phyloP scores from a whole-genome alignment of 2,888 invertebrate species.

The Agriopis leucophaearia region DNA sequence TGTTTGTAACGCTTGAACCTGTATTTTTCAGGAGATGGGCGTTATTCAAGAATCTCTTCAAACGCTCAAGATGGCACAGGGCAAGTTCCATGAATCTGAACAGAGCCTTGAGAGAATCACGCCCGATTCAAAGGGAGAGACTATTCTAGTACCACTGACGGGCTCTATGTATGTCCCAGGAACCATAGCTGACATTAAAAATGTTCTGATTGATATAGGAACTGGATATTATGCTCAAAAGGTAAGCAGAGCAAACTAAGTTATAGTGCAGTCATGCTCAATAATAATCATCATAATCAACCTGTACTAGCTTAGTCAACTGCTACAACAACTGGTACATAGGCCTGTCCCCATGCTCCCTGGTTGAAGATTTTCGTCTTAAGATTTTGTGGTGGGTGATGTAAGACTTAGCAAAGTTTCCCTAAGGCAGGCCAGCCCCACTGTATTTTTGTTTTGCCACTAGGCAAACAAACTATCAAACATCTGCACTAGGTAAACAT shows the following conservation, averaged over 20 bases:
- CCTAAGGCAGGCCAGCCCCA: too few relatives aligned
- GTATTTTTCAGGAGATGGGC: slow-evolving; percentile 89
- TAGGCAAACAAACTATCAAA: too few relatives aligned
- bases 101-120: slow-evolving; percentile 93
- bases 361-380: too few relatives aligned
- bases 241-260: slow-evolving; percentile 78
- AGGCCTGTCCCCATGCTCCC: too few relatives aligned
- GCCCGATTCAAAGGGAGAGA: slow-evolving; percentile 91
- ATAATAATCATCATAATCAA: too few relatives aligned
- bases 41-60: slow-evolving; percentile 96
- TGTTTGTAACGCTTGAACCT: neutral
- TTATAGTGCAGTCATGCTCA: too few relatives aligned
- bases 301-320: too few relatives aligned
- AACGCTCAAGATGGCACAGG: slow-evolving; percentile 95
- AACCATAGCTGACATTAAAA: slow-evolving; percentile 92
- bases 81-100: slow-evolving; percentile 95
- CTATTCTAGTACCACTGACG: slow-evolving; percentile 96
- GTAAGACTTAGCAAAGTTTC: too few relatives aligned
- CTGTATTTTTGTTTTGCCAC: too few relatives aligned
- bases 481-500: too few relatives aligned
- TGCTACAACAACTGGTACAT: too few relatives aligned
- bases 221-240: slow-evolving; percentile 99
- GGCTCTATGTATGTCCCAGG: slow-evolving; percentile 99
- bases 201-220: slow-evolving; percentile 97
- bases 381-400: too few relatives aligned